These are phyloP conservation scores for Tenthredo scrophulariae DNA, from an alignment of 2,888 invertebrate genomes.

Conservation along the genomic window DNA sequence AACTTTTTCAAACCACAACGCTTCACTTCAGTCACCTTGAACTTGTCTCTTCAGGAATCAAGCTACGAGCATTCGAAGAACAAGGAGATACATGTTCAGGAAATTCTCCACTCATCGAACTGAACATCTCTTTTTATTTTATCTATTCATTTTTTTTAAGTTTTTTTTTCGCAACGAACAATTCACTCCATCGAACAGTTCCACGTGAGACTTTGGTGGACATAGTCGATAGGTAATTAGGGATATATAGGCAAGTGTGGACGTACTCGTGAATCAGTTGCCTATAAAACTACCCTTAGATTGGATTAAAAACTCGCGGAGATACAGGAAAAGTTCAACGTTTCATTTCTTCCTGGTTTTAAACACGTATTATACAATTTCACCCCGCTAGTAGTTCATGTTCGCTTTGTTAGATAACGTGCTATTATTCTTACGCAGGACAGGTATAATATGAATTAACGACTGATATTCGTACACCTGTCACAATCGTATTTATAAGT, in stretches of 20 bases:
- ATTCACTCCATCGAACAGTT: background rate
- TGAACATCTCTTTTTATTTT: background rate
- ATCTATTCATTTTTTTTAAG: no score
- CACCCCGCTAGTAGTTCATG: background rate
- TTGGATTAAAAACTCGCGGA: background rate
- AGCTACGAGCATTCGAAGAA: background rate
- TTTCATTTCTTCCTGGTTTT: slow-evolving; percentile 11
- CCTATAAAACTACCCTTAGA: background rate
- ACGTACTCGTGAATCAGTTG: background rate
- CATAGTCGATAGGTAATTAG: background rate
- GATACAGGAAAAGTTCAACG: background rate
- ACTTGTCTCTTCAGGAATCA: slow-evolving; percentile 4
- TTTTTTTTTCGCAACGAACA: background rate
- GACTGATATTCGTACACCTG: slow-evolving; percentile 12
- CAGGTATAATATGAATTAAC: slow-evolving; percentile 26
- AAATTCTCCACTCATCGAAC: background rate
- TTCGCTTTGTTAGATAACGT: background rate
- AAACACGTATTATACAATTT: slow-evolving; percentile 12
- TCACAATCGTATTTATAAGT: slow-evolving; percentile 20
- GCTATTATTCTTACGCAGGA: slow-evolving; percentile 12
- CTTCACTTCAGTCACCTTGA: slow-evolving; percentile 22
- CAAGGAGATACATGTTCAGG: background rate
- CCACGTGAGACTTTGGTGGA: background rate
- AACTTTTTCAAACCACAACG: slow-evolving; percentile 27
- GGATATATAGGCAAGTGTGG: background rate